These are phyloP conservation scores for Popillia japonica DNA, from an alignment of 1,140 invertebrate genomes.

Conservation along the genomic window DNA sequence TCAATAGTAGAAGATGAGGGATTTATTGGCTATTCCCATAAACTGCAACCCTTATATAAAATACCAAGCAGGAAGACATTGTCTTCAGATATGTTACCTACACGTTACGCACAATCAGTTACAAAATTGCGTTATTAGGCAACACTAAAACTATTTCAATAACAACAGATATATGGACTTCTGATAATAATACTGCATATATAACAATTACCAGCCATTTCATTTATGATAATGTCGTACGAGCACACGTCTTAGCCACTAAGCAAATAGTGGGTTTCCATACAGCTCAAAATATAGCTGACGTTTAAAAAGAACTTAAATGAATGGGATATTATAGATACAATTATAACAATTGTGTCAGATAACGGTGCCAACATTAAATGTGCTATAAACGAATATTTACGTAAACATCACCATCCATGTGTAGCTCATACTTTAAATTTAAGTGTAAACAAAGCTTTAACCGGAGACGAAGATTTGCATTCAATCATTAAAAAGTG, in stretches of 20 bases:
- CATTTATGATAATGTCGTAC: constrained; percentile 46
- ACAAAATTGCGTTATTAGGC: constrained; percentile 38
- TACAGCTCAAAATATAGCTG: background rate
- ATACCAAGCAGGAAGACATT: constrained; percentile 43
- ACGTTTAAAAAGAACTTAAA: constrained; percentile 44
- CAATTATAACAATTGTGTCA: constrained; percentile 27
- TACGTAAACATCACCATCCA: constrained; percentile 39
- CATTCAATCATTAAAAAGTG: no score
- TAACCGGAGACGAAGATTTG: no score
- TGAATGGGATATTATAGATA: constrained; percentile 44
- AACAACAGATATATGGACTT: constrained; percentile 53
- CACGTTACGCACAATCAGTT: constrained; percentile 44
- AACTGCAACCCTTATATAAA: constrained; percentile 40
- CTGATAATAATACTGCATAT: constrained; percentile 51
- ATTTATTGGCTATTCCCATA: constrained; percentile 41
- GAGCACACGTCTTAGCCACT: constrained; percentile 44
- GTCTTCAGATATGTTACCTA: constrained; percentile 46
- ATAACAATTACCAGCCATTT: constrained; percentile 51
- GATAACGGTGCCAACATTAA: constrained; percentile 40
- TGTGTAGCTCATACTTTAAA: constrained; percentile 42
- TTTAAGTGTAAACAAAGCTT: constrained; percentile 38
- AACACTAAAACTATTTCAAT: constrained; percentile 45
- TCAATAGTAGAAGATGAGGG: constrained; percentile 42
- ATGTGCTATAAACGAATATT: constrained; percentile 28
- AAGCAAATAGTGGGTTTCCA: no score